A percentile compares a stretch with the other conserved stretches of the same genome.
Evolutionary conservation across 2,113 vertebrate species (phyloP).

Genomic region (Epinephelus moara): DNA sequence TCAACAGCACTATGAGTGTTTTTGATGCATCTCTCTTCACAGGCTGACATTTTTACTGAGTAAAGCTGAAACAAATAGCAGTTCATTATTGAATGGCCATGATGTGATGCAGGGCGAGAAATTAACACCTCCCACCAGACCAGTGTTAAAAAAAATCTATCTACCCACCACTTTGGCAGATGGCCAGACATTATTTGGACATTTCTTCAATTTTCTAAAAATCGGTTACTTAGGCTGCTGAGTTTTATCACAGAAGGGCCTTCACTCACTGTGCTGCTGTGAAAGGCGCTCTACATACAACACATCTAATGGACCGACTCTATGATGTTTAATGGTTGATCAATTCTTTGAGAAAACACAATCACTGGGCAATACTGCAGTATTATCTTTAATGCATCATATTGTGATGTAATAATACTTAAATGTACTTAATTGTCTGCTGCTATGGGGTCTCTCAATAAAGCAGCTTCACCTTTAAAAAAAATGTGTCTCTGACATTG

Average conservation of each 20-base stretch:
- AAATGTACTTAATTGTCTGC: too few species aligned
- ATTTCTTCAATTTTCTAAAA: slow-evolving; percentile 32
- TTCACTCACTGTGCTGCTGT: background rate
- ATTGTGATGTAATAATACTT: too few species aligned
- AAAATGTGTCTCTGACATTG: too few species aligned
- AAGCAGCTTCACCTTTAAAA: too few species aligned
- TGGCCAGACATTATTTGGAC: slow-evolving; percentile 33
- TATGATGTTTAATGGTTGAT: background rate
- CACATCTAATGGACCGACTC: background rate
- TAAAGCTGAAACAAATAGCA: slow-evolving; percentile 24
- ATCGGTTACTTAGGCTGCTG: background rate
- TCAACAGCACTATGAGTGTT: background rate
- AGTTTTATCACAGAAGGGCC: background rate
- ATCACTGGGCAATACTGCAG: background rate
- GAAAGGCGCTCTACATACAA: background rate
- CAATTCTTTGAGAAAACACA: background rate
- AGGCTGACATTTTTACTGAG: background rate
- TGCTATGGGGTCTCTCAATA: too few species aligned
- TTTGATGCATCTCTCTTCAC: background rate
- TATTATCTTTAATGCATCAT: background rate
- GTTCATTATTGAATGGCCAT: slow-evolving; percentile 33
- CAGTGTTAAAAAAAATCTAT: slow-evolving; percentile 15
- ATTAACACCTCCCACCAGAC: slow-evolving; percentile 58
- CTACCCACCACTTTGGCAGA: slow-evolving; percentile 46
- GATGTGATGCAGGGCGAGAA: slow-evolving; percentile 41